Conservation (phyloP, 2,888 invertebrate species). For the Metacarcinus magister region DNA sequence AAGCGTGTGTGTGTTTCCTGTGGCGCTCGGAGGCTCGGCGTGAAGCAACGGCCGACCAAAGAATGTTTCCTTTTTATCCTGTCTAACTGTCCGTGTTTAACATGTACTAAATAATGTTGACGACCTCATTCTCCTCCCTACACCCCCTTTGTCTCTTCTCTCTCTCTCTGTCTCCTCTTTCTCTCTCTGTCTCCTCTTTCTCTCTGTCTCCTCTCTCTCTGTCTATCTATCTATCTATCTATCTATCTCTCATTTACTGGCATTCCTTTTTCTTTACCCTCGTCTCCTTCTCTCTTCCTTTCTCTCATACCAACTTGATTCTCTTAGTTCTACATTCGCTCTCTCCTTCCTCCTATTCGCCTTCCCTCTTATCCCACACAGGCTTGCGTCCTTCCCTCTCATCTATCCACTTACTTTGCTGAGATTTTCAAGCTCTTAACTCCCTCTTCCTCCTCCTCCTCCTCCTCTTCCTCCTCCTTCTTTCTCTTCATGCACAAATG, state of each 20-base stretch:
- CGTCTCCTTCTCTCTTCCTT: not conserved
- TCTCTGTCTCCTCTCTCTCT: not conserved
- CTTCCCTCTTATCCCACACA: not conserved
- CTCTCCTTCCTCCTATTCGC: not conserved
- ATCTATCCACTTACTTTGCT: not conserved
- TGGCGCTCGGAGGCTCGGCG: not conserved
- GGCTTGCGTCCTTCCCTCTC: not conserved
- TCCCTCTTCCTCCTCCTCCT: not conserved
- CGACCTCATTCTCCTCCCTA: not conserved
- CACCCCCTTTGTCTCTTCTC: not conserved
- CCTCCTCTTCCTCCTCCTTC: not conserved
- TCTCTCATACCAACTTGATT: not conserved
- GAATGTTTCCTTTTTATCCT: slow-evolving; percentile 4
- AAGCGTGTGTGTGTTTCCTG: not conserved
- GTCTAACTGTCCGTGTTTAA: not conserved
- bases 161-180: not conserved
- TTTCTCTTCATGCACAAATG: not conserved
- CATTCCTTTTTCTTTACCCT: not conserved
- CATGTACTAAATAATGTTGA: slow-evolving; percentile 11
- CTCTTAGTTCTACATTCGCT: too few species aligned
- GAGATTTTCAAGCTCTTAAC: not conserved
- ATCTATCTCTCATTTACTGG: not conserved
- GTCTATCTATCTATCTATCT: not conserved
- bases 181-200: not conserved
- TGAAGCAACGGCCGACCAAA: not conserved